phyloP scores from a whole-genome alignment of 35 echinoderm and acorn worm species.

The Anneissia japonica region DNA sequence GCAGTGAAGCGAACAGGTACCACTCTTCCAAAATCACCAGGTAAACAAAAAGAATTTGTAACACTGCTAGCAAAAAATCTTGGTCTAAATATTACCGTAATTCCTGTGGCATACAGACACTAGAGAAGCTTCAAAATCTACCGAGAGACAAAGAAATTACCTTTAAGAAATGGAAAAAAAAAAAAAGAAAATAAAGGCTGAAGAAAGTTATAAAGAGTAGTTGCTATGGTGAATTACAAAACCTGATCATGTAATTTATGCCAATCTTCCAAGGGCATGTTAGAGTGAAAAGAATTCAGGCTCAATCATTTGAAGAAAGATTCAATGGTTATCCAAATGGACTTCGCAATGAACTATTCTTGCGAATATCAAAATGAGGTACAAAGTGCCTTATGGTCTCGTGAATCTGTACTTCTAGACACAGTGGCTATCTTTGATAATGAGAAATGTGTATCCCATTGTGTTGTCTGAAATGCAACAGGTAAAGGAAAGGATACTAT shows the following conservation, averaged over 20 bases:
- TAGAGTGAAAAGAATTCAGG: slow-evolving; percentile 41
- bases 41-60: too few relatives aligned
- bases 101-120: neutral
- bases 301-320: slow-evolving; percentile 21
- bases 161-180: neutral
- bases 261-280: slow-evolving; percentile 34
- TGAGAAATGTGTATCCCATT: slow-evolving; percentile 17
- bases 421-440: slow-evolving; percentile 23
- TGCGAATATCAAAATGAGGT: slow-evolving; percentile 64
- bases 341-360: slow-evolving; percentile 46
- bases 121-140: neutral
- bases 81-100: neutral
- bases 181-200: neutral
- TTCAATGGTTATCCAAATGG: slow-evolving; percentile 26
- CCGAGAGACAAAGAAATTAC: neutral
- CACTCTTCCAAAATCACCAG: too few relatives aligned
- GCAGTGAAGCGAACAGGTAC: too few relatives aligned
- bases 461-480: slow-evolving; percentile 10
- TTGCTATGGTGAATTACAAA: slow-evolving; percentile 18
- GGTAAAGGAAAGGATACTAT: slow-evolving; percentile 40
- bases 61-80: too few relatives aligned
- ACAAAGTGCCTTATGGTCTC: slow-evolving; percentile 50
- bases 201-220: neutral
- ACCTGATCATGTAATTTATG: neutral
- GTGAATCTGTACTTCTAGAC: slow-evolving; percentile 32